Evolutionary conservation across 2,888 invertebrate genomes (phyloP), one percentile per base, ranked within the genome.

Genomic region (Drosophila nr. perissopoda): DNA sequence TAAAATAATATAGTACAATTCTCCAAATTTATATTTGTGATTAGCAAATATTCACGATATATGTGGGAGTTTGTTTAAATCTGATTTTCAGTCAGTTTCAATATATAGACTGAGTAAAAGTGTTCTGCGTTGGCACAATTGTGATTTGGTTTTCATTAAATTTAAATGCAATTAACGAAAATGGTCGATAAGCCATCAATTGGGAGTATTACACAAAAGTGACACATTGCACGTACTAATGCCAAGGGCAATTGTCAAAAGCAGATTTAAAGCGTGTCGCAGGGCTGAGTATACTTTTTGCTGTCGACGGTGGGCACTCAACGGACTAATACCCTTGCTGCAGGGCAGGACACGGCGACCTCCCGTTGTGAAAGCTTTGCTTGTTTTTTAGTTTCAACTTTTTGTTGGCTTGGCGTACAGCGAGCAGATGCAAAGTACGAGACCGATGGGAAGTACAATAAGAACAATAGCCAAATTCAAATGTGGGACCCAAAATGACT

Each of bases 141-240:
- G 70, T 59, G 71, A 67, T 65, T 71, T 60, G 67, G 13, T 65
- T 64, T 76, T 68, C 77, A 71, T 80, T 61, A 68, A 76, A 67
- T 70, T 80, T 61, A 75, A 75, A 80, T 80, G 67, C 70, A 80
- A 80, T 80, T 80, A 70, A 70, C 76, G 53, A 63, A 56, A 29
- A 36, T 49, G 27, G 34, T 36, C 59, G 53, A 62, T 59, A 34
- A 27, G 54, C 57, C 66, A 64, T 58, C 60, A 48, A 61, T 52
- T 33, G 56, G 49, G 49, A 33, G 40, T 69, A 69, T 70, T 61
- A 64, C 59, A 66, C 48, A 45, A 80, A 77, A 76, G 56, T 71
- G 64, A 76, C 72, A 64, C 52, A 66, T 64, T 49, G 36, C 36
- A 29, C 45, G 27, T 36, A 38, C 38, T 33, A 33, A 27, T 36